Conservation (phyloP, 2,113 vertebrate species). For the Eulemur rufifrons region DNA sequence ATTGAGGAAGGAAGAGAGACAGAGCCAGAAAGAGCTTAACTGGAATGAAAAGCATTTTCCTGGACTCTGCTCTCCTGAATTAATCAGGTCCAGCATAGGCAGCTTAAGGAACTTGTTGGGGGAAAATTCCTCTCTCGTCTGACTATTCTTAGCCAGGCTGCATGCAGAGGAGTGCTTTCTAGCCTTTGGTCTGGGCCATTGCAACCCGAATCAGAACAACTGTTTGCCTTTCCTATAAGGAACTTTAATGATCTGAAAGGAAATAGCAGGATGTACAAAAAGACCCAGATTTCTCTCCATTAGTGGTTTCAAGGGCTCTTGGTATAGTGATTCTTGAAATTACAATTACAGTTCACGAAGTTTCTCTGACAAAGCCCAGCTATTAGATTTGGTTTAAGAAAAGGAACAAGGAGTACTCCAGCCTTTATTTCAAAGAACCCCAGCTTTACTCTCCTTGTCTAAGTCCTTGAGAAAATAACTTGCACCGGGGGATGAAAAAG, state of each 20-base stretch:
- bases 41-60: constrained; percentile 72
- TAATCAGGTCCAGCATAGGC: constrained; percentile 63
- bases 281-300: constrained; percentile 58
- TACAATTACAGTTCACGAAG: constrained; percentile 37
- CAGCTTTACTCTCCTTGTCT: constrained; percentile 6
- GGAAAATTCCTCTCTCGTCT: constrained; percentile 49
- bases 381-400: constrained; percentile 57
- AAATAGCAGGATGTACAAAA: constrained; percentile 57
- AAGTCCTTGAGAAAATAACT: constrained; percentile 33
- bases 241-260: constrained; percentile 59
- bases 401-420: constrained; percentile 1
- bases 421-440: constrained; percentile 43
- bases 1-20: constrained; percentile 49
- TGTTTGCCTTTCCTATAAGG: constrained; percentile 46
- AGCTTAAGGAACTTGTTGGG: constrained; percentile 46
- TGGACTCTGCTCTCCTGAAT: constrained; percentile 61
- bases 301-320: constrained; percentile 62
- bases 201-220: constrained; percentile 47
- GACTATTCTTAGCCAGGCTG: constrained; percentile 51
- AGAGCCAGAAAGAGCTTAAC: constrained; percentile 64
- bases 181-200: constrained; percentile 38
- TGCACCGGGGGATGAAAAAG: background rate
- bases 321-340: constrained; percentile 62
- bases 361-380: constrained; percentile 47
- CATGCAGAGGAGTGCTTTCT: constrained; percentile 27